These are phyloP conservation scores for Pheosia tremula DNA, from an alignment of 2,888 invertebrate species.

Conservation along the genomic window DNA sequence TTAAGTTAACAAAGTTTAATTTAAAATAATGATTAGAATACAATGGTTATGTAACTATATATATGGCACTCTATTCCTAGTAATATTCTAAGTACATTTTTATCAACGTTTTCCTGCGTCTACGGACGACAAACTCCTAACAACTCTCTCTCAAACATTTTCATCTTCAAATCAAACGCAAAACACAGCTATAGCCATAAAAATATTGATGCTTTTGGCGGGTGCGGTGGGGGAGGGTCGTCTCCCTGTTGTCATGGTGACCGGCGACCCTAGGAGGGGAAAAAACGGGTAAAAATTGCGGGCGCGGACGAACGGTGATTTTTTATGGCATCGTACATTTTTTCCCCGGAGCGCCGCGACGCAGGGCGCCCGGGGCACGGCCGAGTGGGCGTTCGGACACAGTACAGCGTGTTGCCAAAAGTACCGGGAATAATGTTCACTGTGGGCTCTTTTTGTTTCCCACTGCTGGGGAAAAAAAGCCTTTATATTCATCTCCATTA, in stretches of 20 bases:
- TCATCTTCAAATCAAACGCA: conserved; percentile 35
- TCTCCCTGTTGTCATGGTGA: conserved; percentile 70
- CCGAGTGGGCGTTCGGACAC: conserved; percentile 50
- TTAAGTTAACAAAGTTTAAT: no score
- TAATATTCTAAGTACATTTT: no score
- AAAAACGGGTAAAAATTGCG: conserved; percentile 84
- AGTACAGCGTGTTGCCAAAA: conserved; percentile 53
- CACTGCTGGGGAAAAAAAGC: no score
- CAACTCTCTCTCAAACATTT: conserved; percentile 13
- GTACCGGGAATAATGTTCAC: conserved; percentile 3
- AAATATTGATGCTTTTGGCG: conserved; percentile 77
- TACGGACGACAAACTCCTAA: not conserved
- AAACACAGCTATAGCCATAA: conserved; percentile 55
- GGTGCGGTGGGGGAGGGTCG: conserved; percentile 54
- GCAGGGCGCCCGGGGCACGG: conserved; percentile 43
- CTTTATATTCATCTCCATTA: no score
- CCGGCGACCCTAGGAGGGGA: conserved; percentile 80
- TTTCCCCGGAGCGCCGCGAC: conserved; percentile 75
- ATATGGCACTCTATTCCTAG: no score
- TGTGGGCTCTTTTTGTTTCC: not conserved
- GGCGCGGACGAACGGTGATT: conserved; percentile 81
- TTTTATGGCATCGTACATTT: conserved; percentile 84
- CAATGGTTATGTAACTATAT: no score
- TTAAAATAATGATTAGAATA: no score
- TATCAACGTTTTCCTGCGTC: no score